Evolutionary conservation across 2,113 vertebrate species (phyloP).

Genomic region (Pontoporia blainvillei): DNA sequence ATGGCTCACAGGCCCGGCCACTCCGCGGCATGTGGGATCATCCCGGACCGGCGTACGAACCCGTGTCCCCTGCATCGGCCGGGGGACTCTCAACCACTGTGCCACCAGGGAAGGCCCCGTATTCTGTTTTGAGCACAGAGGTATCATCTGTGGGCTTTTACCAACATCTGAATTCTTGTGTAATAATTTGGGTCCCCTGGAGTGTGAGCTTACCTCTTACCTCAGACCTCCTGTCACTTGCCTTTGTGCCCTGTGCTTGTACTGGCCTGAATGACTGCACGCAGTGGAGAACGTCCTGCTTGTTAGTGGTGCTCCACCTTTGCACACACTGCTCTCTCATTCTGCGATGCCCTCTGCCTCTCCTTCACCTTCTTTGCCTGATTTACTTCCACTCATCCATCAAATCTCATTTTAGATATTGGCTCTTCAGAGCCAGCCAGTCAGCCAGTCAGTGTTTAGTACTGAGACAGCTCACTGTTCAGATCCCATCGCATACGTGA

Average conservation of each 20-base stretch:
- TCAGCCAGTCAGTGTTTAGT: background rate
- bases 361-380: constrained; percentile 56
- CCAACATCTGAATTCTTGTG: background rate
- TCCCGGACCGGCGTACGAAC: too few species aligned
- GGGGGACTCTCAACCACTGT: too few species aligned
- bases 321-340: background rate
- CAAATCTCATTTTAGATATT: constrained; percentile 28
- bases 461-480: background rate
- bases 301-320: background rate
- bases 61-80: too few species aligned
- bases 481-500: background rate
- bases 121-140: background rate
- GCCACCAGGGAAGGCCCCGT: too few species aligned
- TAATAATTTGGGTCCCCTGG: background rate
- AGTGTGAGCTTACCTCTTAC: background rate
- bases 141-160: background rate
- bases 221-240: background rate
- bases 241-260: background rate
- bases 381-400: constrained; percentile 47
- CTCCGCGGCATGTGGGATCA: too few species aligned
- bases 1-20: too few species aligned
- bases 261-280: background rate
- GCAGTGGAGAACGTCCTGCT: background rate
- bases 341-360: constrained; percentile 43
- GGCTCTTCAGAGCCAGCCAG: background rate